These are phyloP conservation scores for Furnarius figulus DNA, from an alignment of 2,113 vertebrate species.

Conservation along the genomic window DNA sequence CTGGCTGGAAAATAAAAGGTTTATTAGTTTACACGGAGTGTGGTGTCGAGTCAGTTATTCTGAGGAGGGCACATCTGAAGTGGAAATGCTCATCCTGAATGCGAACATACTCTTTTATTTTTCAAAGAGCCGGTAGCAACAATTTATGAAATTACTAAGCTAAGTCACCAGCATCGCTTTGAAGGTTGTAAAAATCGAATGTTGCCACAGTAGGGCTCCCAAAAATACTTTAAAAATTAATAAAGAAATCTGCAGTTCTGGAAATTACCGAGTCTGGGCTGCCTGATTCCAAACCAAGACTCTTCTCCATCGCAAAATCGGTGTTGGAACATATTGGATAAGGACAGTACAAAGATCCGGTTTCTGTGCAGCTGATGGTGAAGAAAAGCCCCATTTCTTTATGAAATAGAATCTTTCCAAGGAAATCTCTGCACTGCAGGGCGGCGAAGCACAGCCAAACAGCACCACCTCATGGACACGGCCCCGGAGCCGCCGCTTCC, in stretches of 20 bases:
- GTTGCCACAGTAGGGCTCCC: background rate
- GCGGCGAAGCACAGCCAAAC: slow-evolving; percentile 72
- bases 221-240: slow-evolving; percentile 40
- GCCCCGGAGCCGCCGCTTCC: background rate
- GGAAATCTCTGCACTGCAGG: slow-evolving; percentile 55
- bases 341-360: slow-evolving; percentile 24
- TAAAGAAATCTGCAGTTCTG: background rate
- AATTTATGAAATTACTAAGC: background rate
- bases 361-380: slow-evolving; percentile 51
- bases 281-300: background rate
- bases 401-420: slow-evolving; percentile 13
- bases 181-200: background rate
- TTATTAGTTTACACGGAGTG: background rate
- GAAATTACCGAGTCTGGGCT: background rate
- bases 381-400: slow-evolving; percentile 41
- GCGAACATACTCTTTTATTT: background rate
- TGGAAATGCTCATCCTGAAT: background rate
- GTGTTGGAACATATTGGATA: background rate
- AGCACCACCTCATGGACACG: slow-evolving; percentile 86
- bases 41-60: background rate
- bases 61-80: background rate
- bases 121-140: background rate
- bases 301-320: background rate
- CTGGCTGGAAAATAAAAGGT: background rate
- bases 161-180: background rate